Evolutionary conservation across 2,113 vertebrate genomes (phyloP), one percentile per base, ranked within the genome.

Genomic region (Procavia capensis): DNA sequence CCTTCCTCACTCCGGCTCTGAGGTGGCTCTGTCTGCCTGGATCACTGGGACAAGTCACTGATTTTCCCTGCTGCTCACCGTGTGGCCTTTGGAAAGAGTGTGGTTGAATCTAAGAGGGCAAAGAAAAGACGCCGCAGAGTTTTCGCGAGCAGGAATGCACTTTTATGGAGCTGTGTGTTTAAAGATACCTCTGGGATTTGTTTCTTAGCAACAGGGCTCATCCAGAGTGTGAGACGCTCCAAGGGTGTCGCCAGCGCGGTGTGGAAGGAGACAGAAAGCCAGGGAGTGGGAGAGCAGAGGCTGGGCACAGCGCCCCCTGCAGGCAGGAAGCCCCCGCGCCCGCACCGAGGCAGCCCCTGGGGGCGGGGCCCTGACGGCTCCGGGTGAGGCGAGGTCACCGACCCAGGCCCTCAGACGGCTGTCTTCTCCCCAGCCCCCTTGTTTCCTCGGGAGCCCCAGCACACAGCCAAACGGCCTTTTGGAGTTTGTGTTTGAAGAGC

Each of bases 181-280:
- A 96, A 98, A 98, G 97, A 95, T 97, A 95, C 97, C 94, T 95
- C 94, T 98, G 97, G 97, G 96, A 93, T 95, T 98, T 94, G 98
- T 98, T 98, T 98, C 98, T 98, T 98, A 98, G 98, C 98, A 98
- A 98, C 98, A 72, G 88, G 88, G 91, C 97, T 97, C 97, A 94
- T 98, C 95, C 94, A 87, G 97, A 96, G 84, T 96, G 95, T 97
- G 95, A 54, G 94, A 93, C 94, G 97, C 95, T 76, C 93, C 95
- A 94, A 88, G 25, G 84, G 91, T 98, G 97, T 82, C 96, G 59
- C 3, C 63, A 92, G 96, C 66, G 81, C 72, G 6, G 0, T 34
- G 6, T 27, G 59, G 85, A 93, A 90, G 54, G 96, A 85, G 95
- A 96, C 13, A 95, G 89, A 97, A 79, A 36, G 66, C 90, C 70